phyloP scores from a whole-genome alignment of 2,888 invertebrate species.

The Scaptomyza tumidula region DNA sequence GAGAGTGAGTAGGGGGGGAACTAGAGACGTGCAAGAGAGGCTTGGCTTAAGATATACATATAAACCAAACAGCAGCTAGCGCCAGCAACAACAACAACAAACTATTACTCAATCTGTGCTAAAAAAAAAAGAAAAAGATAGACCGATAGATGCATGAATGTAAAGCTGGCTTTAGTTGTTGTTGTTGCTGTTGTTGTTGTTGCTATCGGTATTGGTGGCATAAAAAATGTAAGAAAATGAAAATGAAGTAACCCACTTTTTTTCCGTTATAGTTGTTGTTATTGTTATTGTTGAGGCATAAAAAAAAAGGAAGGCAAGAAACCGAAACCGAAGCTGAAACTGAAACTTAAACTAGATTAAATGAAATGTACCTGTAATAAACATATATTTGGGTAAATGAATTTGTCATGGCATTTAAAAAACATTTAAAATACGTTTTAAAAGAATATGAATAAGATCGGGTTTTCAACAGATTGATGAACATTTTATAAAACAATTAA shows the following conservation, averaged over 20 bases:
- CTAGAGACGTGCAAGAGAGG: conserved; percentile 40
- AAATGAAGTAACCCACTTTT: conserved; percentile 79
- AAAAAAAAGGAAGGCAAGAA: conserved; percentile 27
- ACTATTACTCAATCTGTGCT: conserved; percentile 80
- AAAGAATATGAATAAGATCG: too few species aligned
- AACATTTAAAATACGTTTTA: too few species aligned
- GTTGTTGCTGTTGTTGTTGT: conserved; percentile 22
- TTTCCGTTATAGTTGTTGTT: conserved; percentile 61
- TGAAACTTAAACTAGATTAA: conserved; percentile 18
- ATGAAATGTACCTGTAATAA: not conserved
- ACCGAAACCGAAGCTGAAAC: conserved; percentile 19
- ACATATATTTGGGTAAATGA: too few species aligned
- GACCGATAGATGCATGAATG: conserved; percentile 69
- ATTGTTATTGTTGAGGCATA: conserved; percentile 54
- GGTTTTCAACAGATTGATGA: too few species aligned
- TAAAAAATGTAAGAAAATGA: conserved; percentile 69
- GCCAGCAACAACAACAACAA: conserved; percentile 33
- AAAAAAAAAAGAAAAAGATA: conserved; percentile 72
- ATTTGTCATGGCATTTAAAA: too few species aligned
- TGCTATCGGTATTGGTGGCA: conserved; percentile 43
- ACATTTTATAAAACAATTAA: too few species aligned
- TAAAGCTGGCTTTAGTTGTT: conserved; percentile 41
- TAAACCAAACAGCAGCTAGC: conserved; percentile 65
- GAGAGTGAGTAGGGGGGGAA: not conserved
- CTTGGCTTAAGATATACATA: conserved; percentile 70